Evolutionary conservation across 2,888 invertebrate genomes (phyloP).

Genomic region (Stenolophus ochropezus): DNA sequence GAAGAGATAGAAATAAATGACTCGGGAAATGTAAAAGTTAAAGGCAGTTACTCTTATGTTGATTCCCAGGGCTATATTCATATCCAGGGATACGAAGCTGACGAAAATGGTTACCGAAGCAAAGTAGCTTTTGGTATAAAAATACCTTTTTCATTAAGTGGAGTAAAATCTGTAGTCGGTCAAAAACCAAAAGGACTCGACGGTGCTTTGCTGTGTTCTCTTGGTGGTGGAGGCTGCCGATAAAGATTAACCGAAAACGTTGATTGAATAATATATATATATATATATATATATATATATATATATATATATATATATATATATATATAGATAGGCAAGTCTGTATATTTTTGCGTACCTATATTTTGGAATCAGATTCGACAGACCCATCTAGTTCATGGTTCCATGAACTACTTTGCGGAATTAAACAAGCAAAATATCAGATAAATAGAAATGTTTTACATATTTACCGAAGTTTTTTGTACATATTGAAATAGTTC

Average conservation of each 20-base stretch:
- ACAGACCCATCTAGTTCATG: too few species aligned
- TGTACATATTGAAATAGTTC: too few species aligned
- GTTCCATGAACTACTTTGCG: too few species aligned
- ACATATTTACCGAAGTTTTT: too few species aligned
- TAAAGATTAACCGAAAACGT: not conserved
- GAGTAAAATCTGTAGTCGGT: not conserved
- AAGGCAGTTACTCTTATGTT: not conserved
- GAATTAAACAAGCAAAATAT: too few species aligned
- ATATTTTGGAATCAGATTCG: too few species aligned
- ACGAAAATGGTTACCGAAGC: not conserved
- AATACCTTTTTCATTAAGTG: not conserved
- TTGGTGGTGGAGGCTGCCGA: not conserved
- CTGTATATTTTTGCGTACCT: too few species aligned
- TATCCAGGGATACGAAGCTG: constrained; percentile 7
- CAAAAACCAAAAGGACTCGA: not conserved
- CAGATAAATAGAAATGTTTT: too few species aligned
- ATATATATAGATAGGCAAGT: too few species aligned
- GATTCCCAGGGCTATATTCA: not conserved
- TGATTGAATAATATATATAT: too few species aligned
- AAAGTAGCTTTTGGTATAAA: not conserved
- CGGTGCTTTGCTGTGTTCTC: not conserved
- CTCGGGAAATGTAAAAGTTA: not conserved
- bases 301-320: too few species aligned
- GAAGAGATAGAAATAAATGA: not conserved
- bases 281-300: too few species aligned